Evolutionary conservation across 1,140 invertebrate genomes (phyloP), one percentile per base, ranked within the genome.

Genomic region (Drosophila kurseongensis): DNA sequence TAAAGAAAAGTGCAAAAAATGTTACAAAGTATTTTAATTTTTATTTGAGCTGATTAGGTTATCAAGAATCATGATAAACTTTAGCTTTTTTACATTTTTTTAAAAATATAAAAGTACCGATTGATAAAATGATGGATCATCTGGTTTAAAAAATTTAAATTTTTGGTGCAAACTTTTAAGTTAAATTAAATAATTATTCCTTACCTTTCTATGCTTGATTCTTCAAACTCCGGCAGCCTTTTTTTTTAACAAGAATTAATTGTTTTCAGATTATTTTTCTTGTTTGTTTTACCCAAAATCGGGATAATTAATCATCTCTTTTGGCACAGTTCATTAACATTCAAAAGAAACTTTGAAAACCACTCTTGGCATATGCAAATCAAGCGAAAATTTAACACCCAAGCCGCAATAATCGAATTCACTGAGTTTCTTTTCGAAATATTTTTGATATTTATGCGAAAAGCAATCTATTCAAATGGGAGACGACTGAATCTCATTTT

Each of bases 251-350:
- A 14, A 35, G 10, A 32, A 63, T 32, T 14, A 32, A 32, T 65
- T 65, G 62, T 69, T 47, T 71, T 50, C 12, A 7, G 32, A 12
- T 44, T 38, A 44, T 44, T 68, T 66, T n/a, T 42, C 44, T 68
- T 68, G 47, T 68, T 68, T 58, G 18, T 35, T 57, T 71, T 71
- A 29, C 27, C 32, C 67, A 29, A 40, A 41, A 47, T 71, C 65
- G 14, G 42, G 44, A 41, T 50, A 58, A 71, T 71, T 71, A 71
- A 50, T 71, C 65, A 68, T 68, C 32, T 66, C 60, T 61, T 27
- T 18, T 16, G 14, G 38, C 45, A 36, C 65, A 52, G 27, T 7
- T 66, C 65, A 66, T 66, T 66, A 44, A 68, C 52, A 68, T 65
- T 68, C 60, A 41, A 66, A 38, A 27, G 12, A 42, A 50, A 63